Base-by-base conservation (phyloP, 2,888 invertebrate species). In the Fragum whitleyi region DNA sequence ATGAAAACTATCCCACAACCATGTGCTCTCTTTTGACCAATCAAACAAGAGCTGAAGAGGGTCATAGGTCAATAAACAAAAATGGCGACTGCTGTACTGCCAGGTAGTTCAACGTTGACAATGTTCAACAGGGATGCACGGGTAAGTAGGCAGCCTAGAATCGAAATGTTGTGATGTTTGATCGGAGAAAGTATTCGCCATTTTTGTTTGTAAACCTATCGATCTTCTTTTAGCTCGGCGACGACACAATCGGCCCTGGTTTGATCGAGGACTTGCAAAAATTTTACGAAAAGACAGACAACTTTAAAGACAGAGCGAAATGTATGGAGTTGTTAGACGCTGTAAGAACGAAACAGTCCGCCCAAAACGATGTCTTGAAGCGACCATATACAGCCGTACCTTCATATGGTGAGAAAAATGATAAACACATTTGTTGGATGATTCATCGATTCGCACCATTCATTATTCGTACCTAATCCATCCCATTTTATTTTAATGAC, bases 301-400 rank as follows among this genome's bases (percentile, higher is more conserved):
- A 86, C 7, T 59, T 76, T 23, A 81, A 77, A n/a, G 92, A 93
- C 76, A 88, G 82, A 39, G 89, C 89, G 28, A 90, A 90, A 82
- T 92, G 92, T 75, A 79, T 91, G 72, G 91, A 93, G 67, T 74
- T 92, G 39, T 86, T 92, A 21, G 88, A 91, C 19, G 85, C 91
- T 42, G 81, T 93, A 47, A 84, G 87, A 51, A 53, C 83, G 7
- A 88, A 87, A 47, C 83, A 86, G 29, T 79, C 85, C n/a, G 69
- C 77, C 7, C 73, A 78, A 39, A 75, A 72, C 39, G 69, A 83
- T n/a, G 68, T 68, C 26, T 21, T 65, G 28, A 81, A 78, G 29
- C 74, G 91, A 47, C 91, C 91, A 0, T 84, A 87, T 32, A 89
- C 91, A 32, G 92, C 91, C 28, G 87, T 90, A 81, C 89, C 91